Evolutionary conservation across 2,888 invertebrate species (phyloP).

Genomic region (Spodoptera picta): DNA sequence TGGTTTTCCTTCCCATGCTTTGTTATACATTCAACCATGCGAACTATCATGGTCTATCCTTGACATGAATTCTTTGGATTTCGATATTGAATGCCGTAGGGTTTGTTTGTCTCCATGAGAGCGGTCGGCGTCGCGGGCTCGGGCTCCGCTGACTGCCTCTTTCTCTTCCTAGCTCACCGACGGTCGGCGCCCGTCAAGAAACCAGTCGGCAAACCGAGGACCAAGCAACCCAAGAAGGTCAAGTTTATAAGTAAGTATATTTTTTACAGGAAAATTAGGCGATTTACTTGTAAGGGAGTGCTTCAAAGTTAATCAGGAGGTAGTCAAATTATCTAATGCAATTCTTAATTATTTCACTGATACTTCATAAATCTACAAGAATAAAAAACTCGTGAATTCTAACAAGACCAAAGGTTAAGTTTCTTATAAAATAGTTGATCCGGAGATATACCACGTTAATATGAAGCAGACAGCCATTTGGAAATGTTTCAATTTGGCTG

Average conservation of each 20-base stretch:
- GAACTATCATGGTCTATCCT: neutral
- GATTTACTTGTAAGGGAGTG: neutral
- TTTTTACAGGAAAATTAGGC: constrained; percentile 3
- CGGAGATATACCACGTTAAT: constrained; percentile 13
- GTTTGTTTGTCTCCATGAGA: constrained; percentile 61
- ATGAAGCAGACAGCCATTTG: constrained; percentile 35
- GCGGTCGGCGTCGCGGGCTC: constrained; percentile 53
- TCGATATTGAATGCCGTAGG: constrained; percentile 15
- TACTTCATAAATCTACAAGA: too few relatives aligned
- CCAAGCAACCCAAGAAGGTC: constrained; percentile 96
- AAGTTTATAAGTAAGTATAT: constrained; percentile 96
- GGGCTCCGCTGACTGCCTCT: constrained; percentile 62
- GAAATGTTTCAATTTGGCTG: constrained; percentile 34
- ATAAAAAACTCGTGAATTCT: too few relatives aligned
- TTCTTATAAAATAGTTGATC: constrained; percentile 2
- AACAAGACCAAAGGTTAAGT: neutral
- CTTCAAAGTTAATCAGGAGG: neutral
- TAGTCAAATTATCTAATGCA: neutral
- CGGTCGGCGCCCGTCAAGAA: constrained; percentile 93
- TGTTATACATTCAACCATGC: too few relatives aligned
- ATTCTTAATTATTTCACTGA: neutral
- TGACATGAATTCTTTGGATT: neutral
- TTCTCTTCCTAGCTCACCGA: constrained; percentile 76
- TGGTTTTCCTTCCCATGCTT: too few relatives aligned
- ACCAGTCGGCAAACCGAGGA: constrained; percentile 93